Percentiles rank a stretch among this genome's conserved stretches.
Evolutionary conservation across 2,888 invertebrate genomes (phyloP).

Genomic region (Ceramica pisi): DNA sequence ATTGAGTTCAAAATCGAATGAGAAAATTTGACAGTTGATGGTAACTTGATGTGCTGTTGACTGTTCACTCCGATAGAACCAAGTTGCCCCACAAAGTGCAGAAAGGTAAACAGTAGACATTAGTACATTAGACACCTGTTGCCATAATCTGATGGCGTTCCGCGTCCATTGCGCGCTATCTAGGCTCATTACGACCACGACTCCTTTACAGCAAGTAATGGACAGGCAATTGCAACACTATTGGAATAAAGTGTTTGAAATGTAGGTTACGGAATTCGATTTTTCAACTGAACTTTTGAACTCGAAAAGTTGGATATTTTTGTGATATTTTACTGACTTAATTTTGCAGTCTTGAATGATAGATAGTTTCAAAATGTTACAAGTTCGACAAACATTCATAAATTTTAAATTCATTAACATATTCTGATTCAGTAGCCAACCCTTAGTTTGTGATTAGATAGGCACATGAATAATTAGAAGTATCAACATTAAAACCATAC

Average conservation of each 20-base stretch:
- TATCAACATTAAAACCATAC: not conserved
- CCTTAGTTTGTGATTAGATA: too few species aligned
- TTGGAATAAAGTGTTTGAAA: slow-evolving; percentile 36
- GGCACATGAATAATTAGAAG: not conserved
- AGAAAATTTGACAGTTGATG: too few species aligned
- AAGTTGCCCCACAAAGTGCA: slow-evolving; percentile 14
- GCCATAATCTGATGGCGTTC: slow-evolving; percentile 60
- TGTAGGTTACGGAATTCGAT: slow-evolving; percentile 1
- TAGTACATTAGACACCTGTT: slow-evolving; percentile 65
- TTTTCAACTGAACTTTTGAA: not conserved
- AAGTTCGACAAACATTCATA: too few species aligned
- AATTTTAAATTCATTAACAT: too few species aligned
- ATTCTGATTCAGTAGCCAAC: too few species aligned
- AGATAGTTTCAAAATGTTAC: too few species aligned
- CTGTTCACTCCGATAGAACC: not conserved
- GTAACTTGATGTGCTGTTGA: too few species aligned
- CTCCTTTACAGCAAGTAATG: slow-evolving; percentile 53
- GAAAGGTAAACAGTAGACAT: slow-evolving; percentile 48
- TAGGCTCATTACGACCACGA: slow-evolving; percentile 63
- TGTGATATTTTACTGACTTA: too few species aligned
- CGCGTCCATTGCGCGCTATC: slow-evolving; percentile 68
- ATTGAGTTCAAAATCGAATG: too few species aligned
- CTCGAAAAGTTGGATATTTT: too few species aligned
- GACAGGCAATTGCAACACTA: slow-evolving; percentile 39
- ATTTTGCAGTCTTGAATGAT: too few species aligned